Evolutionary conservation across 1,140 invertebrate species (phyloP), one percentile per base, ranked within the genome.

Genomic region (Capitella teleta): DNA sequence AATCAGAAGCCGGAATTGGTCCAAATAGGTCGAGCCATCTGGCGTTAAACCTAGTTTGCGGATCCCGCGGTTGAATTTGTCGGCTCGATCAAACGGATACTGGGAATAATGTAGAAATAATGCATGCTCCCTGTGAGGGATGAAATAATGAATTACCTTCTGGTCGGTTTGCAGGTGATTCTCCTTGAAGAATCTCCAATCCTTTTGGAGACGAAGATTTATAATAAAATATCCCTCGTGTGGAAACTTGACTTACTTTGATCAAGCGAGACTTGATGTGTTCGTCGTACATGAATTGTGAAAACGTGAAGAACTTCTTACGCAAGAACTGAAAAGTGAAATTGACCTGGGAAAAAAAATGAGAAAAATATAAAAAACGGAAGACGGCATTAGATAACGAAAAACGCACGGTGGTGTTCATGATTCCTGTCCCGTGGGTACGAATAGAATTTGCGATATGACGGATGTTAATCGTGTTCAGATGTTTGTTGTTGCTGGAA

Each of bases 211-310:
- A n/a, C 45, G 36, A 63, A 40, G 8, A 16, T 5, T 18, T 34
- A 38, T 21, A 38, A 40, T n/a, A 3, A 8, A 40, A 8, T 40
- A 19, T 10, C 38, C 14, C 16, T 10, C 21, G 10, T 14, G 14
- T 18, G 16, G 36, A 38, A 40, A 18, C 10, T 12, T 16, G 23
- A 25, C 42, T 19, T 52, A 70, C 72, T 62, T 92, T 92, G 46
- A 91, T 79, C 0, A 99, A 72, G 47, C 88, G 78, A 0, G 92
- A 96, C 70, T 97, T 97, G 44, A 99, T 96, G 59, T 95, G 91
- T 72, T 98, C 95, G 72, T 98, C 93, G 68, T 86, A 98, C 58
- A 99, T 80, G 70, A 98, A 98, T 70, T 97, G 92, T 1, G 93
- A 98, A 67, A 98, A 95, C 3, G 84, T 84, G 57, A 85, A 85